These are phyloP conservation scores for Acrobeloides nanus DNA, from an alignment of 2,888 invertebrate species.

Conservation along the genomic window DNA sequence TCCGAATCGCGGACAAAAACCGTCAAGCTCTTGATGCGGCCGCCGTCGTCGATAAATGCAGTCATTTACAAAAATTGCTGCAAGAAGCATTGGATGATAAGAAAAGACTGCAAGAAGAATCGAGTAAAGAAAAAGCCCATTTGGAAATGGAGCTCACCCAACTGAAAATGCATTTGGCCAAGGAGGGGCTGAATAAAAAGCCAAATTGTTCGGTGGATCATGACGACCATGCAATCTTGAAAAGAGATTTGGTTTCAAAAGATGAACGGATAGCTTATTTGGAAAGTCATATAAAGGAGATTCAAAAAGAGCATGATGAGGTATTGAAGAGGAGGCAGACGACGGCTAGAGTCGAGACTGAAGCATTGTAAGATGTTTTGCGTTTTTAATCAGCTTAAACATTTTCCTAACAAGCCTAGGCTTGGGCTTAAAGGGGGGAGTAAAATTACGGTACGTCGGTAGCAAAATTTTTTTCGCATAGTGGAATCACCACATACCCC, in stretches of 20 bases:
- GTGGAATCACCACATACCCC: no score
- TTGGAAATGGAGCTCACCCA: slow-evolving; percentile 74
- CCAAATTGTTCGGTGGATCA: slow-evolving; percentile 6
- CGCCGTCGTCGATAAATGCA: slow-evolving; percentile 74
- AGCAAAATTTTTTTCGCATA: no score
- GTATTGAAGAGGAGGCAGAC: slow-evolving; percentile 12
- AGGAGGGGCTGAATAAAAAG: slow-evolving; percentile 8
- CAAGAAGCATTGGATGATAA: slow-evolving; percentile 74
- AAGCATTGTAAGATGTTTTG: slow-evolving; percentile 15
- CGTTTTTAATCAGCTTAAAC: no score
- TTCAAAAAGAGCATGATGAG: slow-evolving; percentile 27
- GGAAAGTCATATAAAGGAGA: slow-evolving; percentile 36
- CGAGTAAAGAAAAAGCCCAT: slow-evolving; percentile 74
- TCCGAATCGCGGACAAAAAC: slow-evolving; percentile 76
- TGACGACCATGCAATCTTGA: slow-evolving; percentile 32
- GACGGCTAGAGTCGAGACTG: slow-evolving; percentile 11
- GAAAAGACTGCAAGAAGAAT: slow-evolving; percentile 76
- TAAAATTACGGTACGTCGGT: no score
- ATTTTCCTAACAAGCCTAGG: no score
- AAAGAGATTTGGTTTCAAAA: slow-evolving; percentile 33
- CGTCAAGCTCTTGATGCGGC: slow-evolving; percentile 67
- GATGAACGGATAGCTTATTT: slow-evolving; percentile 47
- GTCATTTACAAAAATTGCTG: slow-evolving; percentile 65
- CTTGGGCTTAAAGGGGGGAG: no score
- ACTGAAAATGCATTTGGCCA: slow-evolving; percentile 54